These are phyloP conservation scores for Charanyca ferruginea DNA, from an alignment of 2,888 invertebrate species.

Conservation along the genomic window DNA sequence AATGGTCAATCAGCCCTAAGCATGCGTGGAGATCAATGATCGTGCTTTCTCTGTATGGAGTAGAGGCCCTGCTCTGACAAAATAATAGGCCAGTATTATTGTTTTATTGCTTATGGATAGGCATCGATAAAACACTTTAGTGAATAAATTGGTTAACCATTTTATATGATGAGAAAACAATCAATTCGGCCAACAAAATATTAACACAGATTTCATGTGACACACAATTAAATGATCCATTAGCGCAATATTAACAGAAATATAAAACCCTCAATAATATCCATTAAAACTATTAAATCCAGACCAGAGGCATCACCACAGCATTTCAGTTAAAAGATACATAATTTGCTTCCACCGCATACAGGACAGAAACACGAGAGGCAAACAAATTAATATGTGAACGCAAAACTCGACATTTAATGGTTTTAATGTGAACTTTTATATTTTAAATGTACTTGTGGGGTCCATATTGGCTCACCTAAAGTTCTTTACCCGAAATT, in stretches of 20 bases:
- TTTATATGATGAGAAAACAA: no score
- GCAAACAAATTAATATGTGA: conserved; percentile 59
- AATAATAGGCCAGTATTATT: no score
- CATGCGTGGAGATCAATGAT: no score
- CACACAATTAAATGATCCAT: conserved; percentile 36
- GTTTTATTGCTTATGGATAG: no score
- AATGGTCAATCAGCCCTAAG: no score
- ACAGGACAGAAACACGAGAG: conserved; percentile 32
- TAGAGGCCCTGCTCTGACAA: no score
- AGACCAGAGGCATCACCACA: conserved; percentile 45
- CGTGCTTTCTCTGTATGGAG: no score
- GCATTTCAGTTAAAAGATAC: conserved; percentile 51
- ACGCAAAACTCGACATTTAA: conserved; percentile 61
- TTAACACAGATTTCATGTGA: background rate
- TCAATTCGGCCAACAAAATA: no score
- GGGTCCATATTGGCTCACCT: no score
- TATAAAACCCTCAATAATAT: conserved; percentile 43
- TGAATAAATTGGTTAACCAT: no score
- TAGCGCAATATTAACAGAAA: conserved; percentile 32
- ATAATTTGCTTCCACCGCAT: conserved; percentile 49
- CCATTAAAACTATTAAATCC: conserved; percentile 60
- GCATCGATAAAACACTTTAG: no score
- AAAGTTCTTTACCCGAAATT: no score
- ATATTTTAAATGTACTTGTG: conserved; percentile 67
- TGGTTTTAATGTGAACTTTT: conserved; percentile 70